Percentiles rank a stretch among this genome's conserved stretches.
These are phyloP conservation scores for Neodon shergylaensis DNA, from an alignment of 2,113 vertebrate species.

Conservation along the genomic window DNA sequence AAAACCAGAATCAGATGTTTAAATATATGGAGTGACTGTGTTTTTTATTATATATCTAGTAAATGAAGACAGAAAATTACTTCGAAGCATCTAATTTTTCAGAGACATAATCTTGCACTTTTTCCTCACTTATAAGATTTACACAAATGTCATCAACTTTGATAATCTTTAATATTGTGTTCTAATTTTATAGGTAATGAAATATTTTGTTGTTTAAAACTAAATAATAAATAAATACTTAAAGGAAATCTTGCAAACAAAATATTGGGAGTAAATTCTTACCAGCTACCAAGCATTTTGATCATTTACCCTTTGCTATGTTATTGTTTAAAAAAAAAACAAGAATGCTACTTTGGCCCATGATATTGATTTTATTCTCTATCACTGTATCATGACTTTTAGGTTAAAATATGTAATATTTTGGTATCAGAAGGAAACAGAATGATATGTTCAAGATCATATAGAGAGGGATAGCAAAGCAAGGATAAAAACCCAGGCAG, in stretches of 20 bases:
- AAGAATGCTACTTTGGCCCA: constrained; percentile 9
- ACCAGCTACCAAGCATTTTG: not conserved
- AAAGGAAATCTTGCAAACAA: constrained; percentile 30
- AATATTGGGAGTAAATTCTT: constrained; percentile 6
- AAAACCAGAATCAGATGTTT: not conserved
- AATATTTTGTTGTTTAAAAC: not conserved
- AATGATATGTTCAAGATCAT: not conserved
- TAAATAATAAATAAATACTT: not conserved
- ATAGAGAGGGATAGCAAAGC: not conserved
- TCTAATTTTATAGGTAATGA: not conserved
- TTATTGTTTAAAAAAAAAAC: not conserved
- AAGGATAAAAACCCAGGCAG: not conserved
- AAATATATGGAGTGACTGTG: not conserved
- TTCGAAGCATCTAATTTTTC: not conserved
- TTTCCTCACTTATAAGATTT: not conserved
- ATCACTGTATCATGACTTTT: not conserved
- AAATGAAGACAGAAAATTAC: not conserved
- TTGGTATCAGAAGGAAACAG: not conserved
- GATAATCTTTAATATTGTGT: not conserved
- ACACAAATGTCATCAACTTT: not conserved
- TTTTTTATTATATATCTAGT: not conserved
- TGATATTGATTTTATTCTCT: constrained; percentile 5
- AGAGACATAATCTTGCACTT: not conserved
- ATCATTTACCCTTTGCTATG: not conserved
- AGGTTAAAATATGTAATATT: not conserved